These are phyloP conservation scores for Pteruthius melanotis DNA, from an alignment of 2,113 vertebrate genomes.

Conservation along the genomic window DNA sequence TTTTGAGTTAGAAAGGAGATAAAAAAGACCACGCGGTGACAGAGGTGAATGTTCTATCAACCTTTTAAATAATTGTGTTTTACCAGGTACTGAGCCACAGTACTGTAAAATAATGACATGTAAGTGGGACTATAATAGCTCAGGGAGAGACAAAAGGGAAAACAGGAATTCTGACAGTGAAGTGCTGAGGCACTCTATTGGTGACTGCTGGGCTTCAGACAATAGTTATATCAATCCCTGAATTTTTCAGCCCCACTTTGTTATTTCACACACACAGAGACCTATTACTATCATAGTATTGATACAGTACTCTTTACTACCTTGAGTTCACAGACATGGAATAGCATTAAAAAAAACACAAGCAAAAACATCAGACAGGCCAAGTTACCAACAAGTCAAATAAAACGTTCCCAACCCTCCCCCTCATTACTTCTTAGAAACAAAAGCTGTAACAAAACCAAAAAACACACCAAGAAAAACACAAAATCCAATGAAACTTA, in stretches of 20 bases:
- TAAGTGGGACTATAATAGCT: background rate
- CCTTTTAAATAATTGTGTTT: background rate
- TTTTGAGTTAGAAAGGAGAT: background rate
- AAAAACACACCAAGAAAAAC: too few species aligned
- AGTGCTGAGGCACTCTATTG: background rate
- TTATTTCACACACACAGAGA: background rate
- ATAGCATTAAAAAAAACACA: background rate
- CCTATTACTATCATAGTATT: background rate
- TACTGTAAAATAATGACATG: background rate
- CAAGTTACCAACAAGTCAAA: background rate
- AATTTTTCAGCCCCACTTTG: background rate
- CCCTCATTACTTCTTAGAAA: background rate
- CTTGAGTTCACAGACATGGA: background rate
- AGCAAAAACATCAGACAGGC: background rate
- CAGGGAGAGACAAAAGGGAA: background rate
- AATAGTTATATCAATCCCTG: background rate
- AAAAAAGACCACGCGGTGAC: background rate
- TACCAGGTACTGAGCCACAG: background rate
- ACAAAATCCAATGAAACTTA: background rate
- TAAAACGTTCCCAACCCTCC: background rate
- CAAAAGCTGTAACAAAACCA: fast-evolving
- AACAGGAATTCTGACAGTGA: background rate
- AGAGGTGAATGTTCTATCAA: background rate
- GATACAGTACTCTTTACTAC: background rate
- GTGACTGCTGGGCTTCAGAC: background rate